Evolutionary conservation across 1,140 invertebrate species (phyloP), one percentile per base, ranked within the genome.

Genomic region (Subanguina moxae): DNA sequence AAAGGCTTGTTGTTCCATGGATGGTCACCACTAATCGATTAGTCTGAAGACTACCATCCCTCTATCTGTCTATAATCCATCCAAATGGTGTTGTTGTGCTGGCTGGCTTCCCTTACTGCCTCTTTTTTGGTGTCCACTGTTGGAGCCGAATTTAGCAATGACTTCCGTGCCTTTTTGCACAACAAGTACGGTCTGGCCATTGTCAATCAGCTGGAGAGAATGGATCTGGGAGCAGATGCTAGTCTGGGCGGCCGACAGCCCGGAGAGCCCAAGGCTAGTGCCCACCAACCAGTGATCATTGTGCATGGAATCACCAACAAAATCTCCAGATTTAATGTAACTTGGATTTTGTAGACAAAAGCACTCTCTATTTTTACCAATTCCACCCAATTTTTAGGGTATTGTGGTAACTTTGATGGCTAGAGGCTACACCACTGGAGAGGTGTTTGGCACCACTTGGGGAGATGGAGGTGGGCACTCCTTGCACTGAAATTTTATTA

Each of bases 291-390:
- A 30, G 74, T 77, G 0, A 62, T 76, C 38, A 65, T 76, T 15
- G 76, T 76, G 28, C 74, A 76, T 67, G 74, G 74, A 63, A 76
- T 76, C 42, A 76, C 71, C 21, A 76, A 76, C 57, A 76, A 65
- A 64, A 67, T 76, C 23, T 65, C 43, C 13, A 23, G 74, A 56
- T 76, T 76, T 21, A 65, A 71, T 64, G 73, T 76, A 56, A 42
- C 42, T 27, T 11, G 32, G 7, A 23, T 0, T 43, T 27, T n/a
- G 21, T 32, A 27, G 19, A 38, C 45, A 30, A 21, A 45, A 45
- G 43, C 11, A n/a, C n/a, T 45, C 0, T 28, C 25, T 28, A 62
- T 42, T n/a, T 62, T 62, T 62, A 15, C n/a, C 57, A 17, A 1
- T 1, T 23, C 17, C n/a, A 3, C 23, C 11, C 23, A 11, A 58